These are phyloP conservation scores for Plagodis pulveraria DNA, from an alignment of 2,888 invertebrate species.

Conservation along the genomic window DNA sequence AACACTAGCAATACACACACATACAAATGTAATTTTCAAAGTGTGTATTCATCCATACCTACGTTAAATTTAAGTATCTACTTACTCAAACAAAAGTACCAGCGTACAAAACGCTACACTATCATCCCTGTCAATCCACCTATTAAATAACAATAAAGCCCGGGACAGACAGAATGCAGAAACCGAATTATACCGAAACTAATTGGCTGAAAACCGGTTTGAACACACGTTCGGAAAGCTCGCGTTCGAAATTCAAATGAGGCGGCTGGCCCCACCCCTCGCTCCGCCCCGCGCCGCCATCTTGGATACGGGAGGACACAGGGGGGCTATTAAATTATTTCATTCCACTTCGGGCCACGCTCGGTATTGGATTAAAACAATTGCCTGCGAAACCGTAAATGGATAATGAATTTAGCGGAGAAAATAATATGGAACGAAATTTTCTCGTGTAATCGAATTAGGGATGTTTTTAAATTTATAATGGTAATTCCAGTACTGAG, in stretches of 20 bases:
- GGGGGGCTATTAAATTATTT: slow-evolving; percentile 83
- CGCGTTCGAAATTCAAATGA: slow-evolving; percentile 84
- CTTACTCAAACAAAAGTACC: neutral
- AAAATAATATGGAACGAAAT: slow-evolving; percentile 76
- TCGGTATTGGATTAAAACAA: slow-evolving; percentile 83
- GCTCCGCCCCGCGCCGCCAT: slow-evolving; percentile 81
- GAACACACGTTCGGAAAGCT: slow-evolving; percentile 81
- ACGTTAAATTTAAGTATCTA: neutral
- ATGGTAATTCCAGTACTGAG: too few species aligned
- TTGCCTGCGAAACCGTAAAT: slow-evolving; percentile 82
- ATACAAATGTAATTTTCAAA: too few species aligned
- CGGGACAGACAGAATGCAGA: slow-evolving; percentile 58
- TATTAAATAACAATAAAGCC: slow-evolving; percentile 69
- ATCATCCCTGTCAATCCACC: slow-evolving; percentile 39
- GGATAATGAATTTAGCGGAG: slow-evolving; percentile 82
- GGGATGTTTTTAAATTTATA: slow-evolving; percentile 17
- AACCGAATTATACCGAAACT: slow-evolving; percentile 79
- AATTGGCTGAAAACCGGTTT: slow-evolving; percentile 82
- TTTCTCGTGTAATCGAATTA: slow-evolving; percentile 42
- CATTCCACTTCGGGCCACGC: slow-evolving; percentile 81
- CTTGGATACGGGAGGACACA: slow-evolving; percentile 70
- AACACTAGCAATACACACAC: too few species aligned
- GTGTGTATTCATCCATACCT: too few species aligned
- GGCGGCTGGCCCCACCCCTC: slow-evolving; percentile 79
- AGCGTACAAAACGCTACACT: slow-evolving; percentile 1